Conservation (phyloP, 2,797 vertebrate species). For the Garrulus glandarius region DNA sequence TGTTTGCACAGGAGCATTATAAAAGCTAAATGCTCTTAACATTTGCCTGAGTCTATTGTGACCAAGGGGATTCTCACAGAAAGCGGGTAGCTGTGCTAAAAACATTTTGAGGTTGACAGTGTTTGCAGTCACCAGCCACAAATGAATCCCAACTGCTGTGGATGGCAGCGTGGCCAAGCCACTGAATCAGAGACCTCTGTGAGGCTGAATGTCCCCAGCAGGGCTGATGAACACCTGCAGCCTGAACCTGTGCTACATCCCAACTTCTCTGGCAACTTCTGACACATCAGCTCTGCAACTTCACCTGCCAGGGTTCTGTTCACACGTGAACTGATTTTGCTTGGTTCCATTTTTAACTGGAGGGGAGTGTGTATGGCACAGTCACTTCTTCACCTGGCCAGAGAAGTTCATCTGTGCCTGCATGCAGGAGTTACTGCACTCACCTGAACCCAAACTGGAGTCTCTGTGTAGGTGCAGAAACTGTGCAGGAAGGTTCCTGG, state of each 20-base stretch:
- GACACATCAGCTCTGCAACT: background rate
- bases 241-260: background rate
- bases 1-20: background rate
- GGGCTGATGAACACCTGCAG: background rate
- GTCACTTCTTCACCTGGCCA: background rate
- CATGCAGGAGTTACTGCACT: background rate
- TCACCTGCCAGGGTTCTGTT: background rate
- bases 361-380: rapidly evolving
- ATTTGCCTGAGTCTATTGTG: background rate
- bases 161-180: rapidly evolving
- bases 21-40: background rate
- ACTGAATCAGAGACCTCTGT: rapidly evolving
- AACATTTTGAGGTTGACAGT: background rate
- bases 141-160: rapidly evolving
- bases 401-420: too few relatives aligned
- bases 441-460: background rate
- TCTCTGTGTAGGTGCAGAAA: background rate
- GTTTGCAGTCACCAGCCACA: background rate
- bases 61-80: background rate
- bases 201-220: background rate
- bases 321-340: background rate
- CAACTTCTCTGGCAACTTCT: background rate
- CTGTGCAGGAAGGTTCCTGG: background rate
- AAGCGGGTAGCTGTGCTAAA: background rate
- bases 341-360: background rate